Evolutionary conservation across 2,888 invertebrate species (phyloP).

Genomic region (Rotaria magnacalcarata): DNA sequence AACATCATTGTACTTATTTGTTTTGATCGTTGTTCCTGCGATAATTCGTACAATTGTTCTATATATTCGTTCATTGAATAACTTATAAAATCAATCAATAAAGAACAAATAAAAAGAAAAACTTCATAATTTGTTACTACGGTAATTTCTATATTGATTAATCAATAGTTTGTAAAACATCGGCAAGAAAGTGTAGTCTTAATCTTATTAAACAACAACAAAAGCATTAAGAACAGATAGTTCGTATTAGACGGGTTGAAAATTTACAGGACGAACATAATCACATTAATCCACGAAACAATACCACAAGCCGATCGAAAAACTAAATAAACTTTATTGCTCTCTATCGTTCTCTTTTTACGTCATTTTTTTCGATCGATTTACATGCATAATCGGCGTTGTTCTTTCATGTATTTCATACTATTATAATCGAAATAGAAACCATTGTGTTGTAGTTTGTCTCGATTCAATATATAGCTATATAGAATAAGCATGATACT

Average conservation of each 20-base stretch:
- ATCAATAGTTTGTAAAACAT: not conserved
- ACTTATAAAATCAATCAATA: not conserved
- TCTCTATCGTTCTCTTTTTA: not conserved
- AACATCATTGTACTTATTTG: not conserved
- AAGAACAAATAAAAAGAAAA: not conserved
- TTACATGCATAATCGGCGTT: not conserved
- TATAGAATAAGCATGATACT: not conserved
- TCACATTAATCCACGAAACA: not conserved
- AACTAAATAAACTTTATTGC: not conserved
- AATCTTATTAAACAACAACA: not conserved
- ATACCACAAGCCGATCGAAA: not conserved
- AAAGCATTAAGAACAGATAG: not conserved
- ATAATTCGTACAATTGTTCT: not conserved
- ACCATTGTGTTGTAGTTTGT: not conserved
- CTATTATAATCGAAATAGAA: not conserved
- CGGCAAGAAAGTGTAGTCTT: not conserved
- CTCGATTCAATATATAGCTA: not conserved
- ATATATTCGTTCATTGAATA: not conserved
- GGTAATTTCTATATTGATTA: not conserved
- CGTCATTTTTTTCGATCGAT: not conserved
- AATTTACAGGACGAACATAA: not conserved
- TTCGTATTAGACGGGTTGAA: not conserved
- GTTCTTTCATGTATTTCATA: not conserved
- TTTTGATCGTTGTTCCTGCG: not conserved
- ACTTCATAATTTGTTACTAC: not conserved